A percentile compares a stretch with the other conserved stretches of the same genome.
Conservation (phyloP, 2,888 invertebrate genomes). For the Pharmacophagus antenor region DNA sequence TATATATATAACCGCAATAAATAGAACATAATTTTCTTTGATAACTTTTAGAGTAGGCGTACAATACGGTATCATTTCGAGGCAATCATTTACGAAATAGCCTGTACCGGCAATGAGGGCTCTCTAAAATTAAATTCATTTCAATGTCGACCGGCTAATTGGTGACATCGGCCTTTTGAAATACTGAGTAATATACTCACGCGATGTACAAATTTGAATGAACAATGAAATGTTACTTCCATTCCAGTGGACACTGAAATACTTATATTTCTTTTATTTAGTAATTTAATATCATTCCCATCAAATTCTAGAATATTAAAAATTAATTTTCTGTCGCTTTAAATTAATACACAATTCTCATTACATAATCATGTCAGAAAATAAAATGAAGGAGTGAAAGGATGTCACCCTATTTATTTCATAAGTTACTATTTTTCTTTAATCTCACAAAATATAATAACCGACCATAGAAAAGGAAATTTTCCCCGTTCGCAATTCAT, state of each 20-base stretch:
- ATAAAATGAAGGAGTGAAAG: no score
- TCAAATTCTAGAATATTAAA: no score
- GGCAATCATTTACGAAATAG: constrained; percentile 21
- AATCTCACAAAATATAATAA: no score
- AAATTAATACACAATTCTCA: no score
- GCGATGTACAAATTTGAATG: background rate
- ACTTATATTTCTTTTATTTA: no score
- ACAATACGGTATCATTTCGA: constrained; percentile 11
- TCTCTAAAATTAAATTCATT: constrained; percentile 25
- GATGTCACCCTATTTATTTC: no score
- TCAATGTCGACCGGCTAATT: constrained; percentile 24
- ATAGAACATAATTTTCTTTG: background rate
- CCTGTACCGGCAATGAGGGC: background rate
- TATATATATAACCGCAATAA: no score
- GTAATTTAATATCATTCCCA: no score
- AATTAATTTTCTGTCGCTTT: no score
- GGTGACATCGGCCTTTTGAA: constrained; percentile 19
- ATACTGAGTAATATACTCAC: constrained; percentile 3
- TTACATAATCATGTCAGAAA: no score
- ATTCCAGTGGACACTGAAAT: background rate
- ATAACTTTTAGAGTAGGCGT: constrained; percentile 8
- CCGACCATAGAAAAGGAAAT: background rate
- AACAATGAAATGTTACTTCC: background rate
- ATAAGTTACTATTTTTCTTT: no score
- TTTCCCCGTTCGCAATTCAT: background rate